Evolutionary conservation across 1,140 invertebrate species (phyloP), one percentile per base, ranked within the genome.

Genomic region (Bombus pascuorum): DNA sequence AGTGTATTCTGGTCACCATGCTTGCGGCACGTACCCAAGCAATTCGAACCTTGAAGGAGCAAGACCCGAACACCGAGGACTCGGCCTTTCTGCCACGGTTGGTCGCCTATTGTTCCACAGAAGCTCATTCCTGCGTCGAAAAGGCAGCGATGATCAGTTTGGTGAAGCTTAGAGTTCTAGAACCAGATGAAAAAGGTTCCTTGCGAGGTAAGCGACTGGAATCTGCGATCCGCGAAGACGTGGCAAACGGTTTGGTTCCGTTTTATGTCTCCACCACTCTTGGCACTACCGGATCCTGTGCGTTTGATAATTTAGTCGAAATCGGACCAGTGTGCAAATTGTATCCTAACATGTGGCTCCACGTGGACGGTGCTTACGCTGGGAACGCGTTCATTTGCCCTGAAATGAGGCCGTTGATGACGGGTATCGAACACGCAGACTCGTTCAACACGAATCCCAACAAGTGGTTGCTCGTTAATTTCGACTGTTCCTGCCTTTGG

Each of bases 371-470:
- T 10, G 98, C 98, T 5, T 98, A 98, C 91, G 98, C 97, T 3
- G 98, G 98, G 6, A 98, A 96, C 88, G 96, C 97, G 1, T 97
- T 98, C 90, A 98, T 99, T 82, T 97, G 98, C 86, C 97, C 98
- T 1, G 98, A 98, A 94, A 96, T 98, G 94, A 95, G 97, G 86
- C 95, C 96, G 53, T 95, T 98, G 47, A 97, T 98, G 92, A 96
- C 96, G 85, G 97, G 98, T 5, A 96, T 98, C 37, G 97, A 98
- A 95, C 97, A 97, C 92, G 98, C 98, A 0, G 97, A 98, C 92
- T 98, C 98, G 0, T 98, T 99, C 93, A 99, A 99, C 92, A 98
- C 97, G 2, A 99, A 99, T 94, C 98, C 98, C 0, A 99, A 99
- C 93, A 99, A 99, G 94, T 98, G 98, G 97, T 95, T 99, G 91